Base-by-base conservation (phyloP, 2,113 vertebrate genomes). In the Halcyon malimbica region DNA sequence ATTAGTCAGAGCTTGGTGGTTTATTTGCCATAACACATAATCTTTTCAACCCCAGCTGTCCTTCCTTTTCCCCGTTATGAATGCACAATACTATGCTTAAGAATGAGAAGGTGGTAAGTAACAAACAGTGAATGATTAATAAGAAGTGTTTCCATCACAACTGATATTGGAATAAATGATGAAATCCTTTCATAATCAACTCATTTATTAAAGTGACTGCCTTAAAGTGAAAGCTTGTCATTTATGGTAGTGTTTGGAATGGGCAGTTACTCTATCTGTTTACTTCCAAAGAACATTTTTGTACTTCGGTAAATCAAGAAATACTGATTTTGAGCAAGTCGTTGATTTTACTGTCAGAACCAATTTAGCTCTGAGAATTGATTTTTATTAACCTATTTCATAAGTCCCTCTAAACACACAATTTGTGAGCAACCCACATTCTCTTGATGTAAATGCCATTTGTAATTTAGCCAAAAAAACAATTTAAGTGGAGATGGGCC, bases 341-440 rank as follows among this genome's bases (percentile, higher is more conserved):
- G 65, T 84, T 96, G 92, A 97, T 97, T 97, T 97, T 97, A 96
- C 95, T 97, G 95, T 96, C 96, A 97, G 95, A 96, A 96, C 70
- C 96, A 96, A 97, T 97, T 97, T 96, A 91, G 92, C 93, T 97
- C 95, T 92, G 87, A 94, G 95, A 97, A 97, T 93, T 96, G 81
- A 97, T 96, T 97, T 97, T 97, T 94, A 97, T 96, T 97, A 98
- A 97, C 93, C 84, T 94, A 83, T 94, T 96, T 97, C 51, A 17
- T 96, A 97, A 95, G 78, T 97, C 63, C 75, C 81, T 96, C 79
- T 93, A 92, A 97, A 95, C 37, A 95, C 28, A 85, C 53, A 85
- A 70, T 96, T 93, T 97, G 92, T 79, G 81, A 97, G 90, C 93
- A 97, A 93, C n/a, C 16, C 82, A 75, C 50, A 87, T 91, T 95